phyloP scores from a whole-genome alignment of 2,113 vertebrate species.

The Ptychochromis oligacanthus region DNA sequence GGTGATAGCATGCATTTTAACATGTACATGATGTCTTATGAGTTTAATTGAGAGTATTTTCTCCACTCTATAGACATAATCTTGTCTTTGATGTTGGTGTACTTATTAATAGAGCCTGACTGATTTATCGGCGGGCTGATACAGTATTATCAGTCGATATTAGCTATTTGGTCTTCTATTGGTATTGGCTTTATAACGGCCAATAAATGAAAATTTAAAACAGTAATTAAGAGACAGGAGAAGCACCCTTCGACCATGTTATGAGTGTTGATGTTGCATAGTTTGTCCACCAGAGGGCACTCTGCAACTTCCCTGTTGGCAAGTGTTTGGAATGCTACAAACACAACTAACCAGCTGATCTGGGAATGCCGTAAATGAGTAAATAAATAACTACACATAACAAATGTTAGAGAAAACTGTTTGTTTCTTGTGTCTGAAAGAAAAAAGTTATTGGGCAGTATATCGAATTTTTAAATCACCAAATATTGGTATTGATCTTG shows the following conservation, averaged over 20 bases:
- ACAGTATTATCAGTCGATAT: background rate
- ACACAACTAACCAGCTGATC: background rate
- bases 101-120: background rate
- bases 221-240: too few species aligned
- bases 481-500: background rate
- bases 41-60: background rate
- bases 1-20: background rate
- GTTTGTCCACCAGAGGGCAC: too few species aligned
- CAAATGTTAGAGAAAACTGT: background rate
- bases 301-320: background rate
- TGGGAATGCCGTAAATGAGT: background rate
- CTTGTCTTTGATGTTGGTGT: background rate
- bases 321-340: background rate
- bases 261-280: too few species aligned
- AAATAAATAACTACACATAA: background rate
- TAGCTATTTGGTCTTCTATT: background rate
- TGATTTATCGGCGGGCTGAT: background rate
- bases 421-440: background rate
- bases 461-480: background rate
- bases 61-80: background rate
- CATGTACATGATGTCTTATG: background rate
- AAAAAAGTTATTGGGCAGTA: too few species aligned
- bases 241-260: too few species aligned
- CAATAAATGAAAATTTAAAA: background rate
- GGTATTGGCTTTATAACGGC: background rate